Evolutionary conservation across 2,113 vertebrate species (phyloP), one percentile per base, ranked within the genome.

Genomic region (Donacobius atricapilla): DNA sequence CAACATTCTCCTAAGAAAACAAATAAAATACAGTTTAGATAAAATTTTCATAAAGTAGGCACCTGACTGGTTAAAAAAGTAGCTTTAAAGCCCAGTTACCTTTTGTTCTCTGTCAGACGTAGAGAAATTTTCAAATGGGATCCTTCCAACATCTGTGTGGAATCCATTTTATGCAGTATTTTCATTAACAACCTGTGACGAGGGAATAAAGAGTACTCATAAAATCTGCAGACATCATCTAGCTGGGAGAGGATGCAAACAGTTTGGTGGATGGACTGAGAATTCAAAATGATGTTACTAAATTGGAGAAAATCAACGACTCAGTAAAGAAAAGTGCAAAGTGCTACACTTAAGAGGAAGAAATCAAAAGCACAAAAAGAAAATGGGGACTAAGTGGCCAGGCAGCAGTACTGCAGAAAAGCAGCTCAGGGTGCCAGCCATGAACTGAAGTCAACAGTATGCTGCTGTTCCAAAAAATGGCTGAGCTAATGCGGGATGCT

Each of bases 141-240:
- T 82, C 81, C 69, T 93, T 89, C 87, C 87, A 92, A 94, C 91
- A 91, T 94, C 96, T 97, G 94, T 45, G 72, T 87, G 89, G 94
- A 95, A 95, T 78, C 91, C 83, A 93, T 95, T 95, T 96, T 84
- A 89, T 94, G 89, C 93, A 93, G 94, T 96, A 91, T 94, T 96
- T 97, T 97, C 94, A 97, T 97, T 96, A 96, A 96, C 93, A 96
- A 95, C 94, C 93, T 97, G 93, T 97, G 96, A 96, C 48, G 83
- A 97, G 91, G 86, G 93, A 96, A 96, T 95, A 96, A 96, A 95
- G 94, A 93, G 93, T 94, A 91, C 91, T 96, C 95, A 87, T 96
- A 93, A 97, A 97, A 97, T 91, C 87, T 95, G 95, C 95, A 96
- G 95, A 96, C 89, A 96, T 94, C 96, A 96, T 96, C 96, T 96